Conservation (phyloP, 1,140 invertebrate species). For the Anoplophora glabripennis region DNA sequence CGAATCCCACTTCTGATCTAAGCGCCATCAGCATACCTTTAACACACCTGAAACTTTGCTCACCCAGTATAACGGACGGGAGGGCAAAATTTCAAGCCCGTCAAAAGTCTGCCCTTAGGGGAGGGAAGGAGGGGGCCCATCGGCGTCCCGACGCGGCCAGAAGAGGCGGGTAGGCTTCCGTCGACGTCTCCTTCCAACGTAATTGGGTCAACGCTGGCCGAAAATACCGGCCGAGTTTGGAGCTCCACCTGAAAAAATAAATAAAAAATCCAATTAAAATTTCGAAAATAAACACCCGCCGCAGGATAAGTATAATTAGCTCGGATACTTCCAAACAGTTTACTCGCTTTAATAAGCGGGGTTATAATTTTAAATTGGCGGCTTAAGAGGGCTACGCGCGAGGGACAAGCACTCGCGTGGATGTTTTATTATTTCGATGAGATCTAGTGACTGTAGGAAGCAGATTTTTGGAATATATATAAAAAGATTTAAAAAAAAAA, state of each 20-base stretch:
- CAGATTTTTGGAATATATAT: no score
- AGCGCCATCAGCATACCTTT: conserved; percentile 16
- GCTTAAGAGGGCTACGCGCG: no score
- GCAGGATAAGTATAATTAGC: not conserved
- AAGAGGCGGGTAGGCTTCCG: not conserved
- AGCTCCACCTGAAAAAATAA: conserved; percentile 11
- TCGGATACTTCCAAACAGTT: no score
- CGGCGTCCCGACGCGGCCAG: no score
- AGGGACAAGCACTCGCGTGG: no score
- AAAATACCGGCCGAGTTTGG: not conserved
- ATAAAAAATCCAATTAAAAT: conserved; percentile 15
- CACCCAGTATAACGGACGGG: conserved; percentile 43
- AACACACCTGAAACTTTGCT: conserved; percentile 51
- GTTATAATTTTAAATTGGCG: no score
- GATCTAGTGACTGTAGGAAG: no score
- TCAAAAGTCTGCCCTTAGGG: conserved; percentile 21
- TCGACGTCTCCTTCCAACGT: not conserved
- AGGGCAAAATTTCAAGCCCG: conserved; percentile 49
- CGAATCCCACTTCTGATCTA: no score
- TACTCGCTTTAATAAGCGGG: no score
- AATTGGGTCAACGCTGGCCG: not conserved
- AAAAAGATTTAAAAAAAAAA: no score
- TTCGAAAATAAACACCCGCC: not conserved
- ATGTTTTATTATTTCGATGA: no score
- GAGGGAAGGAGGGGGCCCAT: no score